Percentiles rank a stretch among this genome's conserved stretches.
Evolutionary conservation across 92 coral and sea anemone species (phyloP).

Genomic region (Zoanthus gigantus): DNA sequence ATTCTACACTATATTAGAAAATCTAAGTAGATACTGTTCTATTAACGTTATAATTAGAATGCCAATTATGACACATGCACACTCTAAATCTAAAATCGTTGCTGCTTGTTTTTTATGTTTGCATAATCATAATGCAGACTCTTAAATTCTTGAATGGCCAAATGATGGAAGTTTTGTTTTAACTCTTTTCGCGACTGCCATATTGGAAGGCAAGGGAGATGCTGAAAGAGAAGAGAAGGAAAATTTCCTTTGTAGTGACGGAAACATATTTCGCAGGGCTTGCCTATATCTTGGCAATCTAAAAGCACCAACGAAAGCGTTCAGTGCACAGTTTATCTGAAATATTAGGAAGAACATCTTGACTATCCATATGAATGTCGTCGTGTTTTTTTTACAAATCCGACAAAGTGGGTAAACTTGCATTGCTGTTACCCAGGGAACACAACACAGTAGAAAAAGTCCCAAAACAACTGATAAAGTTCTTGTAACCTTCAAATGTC

Average conservation of each 20-base stretch:
- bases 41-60: too few relatives aligned
- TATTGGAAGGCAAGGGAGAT: not conserved
- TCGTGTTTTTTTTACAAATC: not conserved
- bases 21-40: too few relatives aligned
- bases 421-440: conserved; percentile 33
- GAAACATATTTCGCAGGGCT: not conserved
- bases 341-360: conserved; percentile 27
- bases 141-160: not conserved
- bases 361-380: conserved; percentile 5
- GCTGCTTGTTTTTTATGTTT: not conserved
- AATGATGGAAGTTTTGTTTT: not conserved
- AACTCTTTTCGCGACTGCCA: not conserved
- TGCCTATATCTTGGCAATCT: conserved; percentile 29
- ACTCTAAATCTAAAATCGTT: too few relatives aligned
- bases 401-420: conserved; percentile 29
- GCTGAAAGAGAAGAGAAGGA: not conserved
- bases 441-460: conserved; percentile 24
- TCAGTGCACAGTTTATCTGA: conserved; percentile 31
- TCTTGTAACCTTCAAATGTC: conserved; percentile 32
- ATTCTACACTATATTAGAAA: too few relatives aligned
- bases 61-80: too few relatives aligned
- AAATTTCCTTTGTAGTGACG: not conserved
- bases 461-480: conserved; percentile 27
- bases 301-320: conserved; percentile 30
- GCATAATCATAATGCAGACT: not conserved